phyloP scores from a whole-genome alignment of 2,888 invertebrate genomes.

The Leptogaster cylindrica region DNA sequence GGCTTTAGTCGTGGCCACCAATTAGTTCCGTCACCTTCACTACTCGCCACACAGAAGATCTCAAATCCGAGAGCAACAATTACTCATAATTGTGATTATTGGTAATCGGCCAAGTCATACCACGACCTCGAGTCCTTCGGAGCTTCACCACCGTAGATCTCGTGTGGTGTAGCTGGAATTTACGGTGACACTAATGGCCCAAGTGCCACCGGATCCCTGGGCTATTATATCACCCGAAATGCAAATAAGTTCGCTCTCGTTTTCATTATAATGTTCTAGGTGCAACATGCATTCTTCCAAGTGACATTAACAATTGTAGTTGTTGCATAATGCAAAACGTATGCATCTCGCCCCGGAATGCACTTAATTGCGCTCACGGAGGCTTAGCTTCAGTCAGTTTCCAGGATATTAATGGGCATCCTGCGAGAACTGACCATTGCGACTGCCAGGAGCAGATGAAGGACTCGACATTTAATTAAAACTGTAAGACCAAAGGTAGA shows the following conservation, averaged over 20 bases:
- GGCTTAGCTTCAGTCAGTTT: too few species aligned
- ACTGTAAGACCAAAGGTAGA: too few species aligned
- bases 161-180: constrained; percentile 2
- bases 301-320: constrained; percentile 11
- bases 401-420: too few species aligned
- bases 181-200: constrained; percentile 16
- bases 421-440: too few species aligned
- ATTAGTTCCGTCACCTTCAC: too few species aligned
- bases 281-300: constrained; percentile 13
- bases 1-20: neutral
- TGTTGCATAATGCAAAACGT: constrained; percentile 19
- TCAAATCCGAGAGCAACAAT: too few species aligned
- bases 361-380: too few species aligned
- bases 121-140: too few species aligned
- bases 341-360: constrained; percentile 2
- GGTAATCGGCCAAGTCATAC: neutral
- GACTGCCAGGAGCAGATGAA: too few species aligned
- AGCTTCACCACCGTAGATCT: neutral
- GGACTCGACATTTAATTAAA: too few species aligned
- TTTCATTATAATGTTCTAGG: neutral
- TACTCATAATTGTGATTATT: too few species aligned
- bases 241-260: constrained; percentile 16
- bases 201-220: neutral
- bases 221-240: constrained; percentile 13
- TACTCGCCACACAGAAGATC: too few species aligned